Percentiles rank a stretch among this genome's conserved stretches.
phyloP scores from a whole-genome alignment of 2,888 invertebrate species.

The Icerya purchasi region DNA sequence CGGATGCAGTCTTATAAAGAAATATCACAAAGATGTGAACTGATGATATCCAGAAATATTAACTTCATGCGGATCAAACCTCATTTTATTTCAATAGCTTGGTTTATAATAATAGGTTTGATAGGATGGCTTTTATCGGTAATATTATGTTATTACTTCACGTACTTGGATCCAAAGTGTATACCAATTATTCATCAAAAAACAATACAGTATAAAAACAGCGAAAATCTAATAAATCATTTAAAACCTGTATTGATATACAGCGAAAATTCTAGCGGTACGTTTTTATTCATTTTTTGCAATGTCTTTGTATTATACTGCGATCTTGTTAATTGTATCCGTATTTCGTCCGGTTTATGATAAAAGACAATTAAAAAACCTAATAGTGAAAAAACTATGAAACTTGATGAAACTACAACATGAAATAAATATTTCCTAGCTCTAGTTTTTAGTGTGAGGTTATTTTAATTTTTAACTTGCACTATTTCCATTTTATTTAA shows the following conservation, averaged over 20 bases:
- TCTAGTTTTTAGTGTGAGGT: background rate
- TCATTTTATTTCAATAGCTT: background rate
- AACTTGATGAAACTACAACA: too few relatives aligned
- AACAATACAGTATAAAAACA: slow-evolving; percentile 8
- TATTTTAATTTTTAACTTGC: too few relatives aligned
- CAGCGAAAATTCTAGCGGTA: slow-evolving; percentile 3
- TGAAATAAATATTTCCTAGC: too few relatives aligned
- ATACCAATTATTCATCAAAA: background rate
- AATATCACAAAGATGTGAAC: too few relatives aligned
- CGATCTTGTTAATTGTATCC: too few relatives aligned
- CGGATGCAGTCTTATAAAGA: too few relatives aligned
- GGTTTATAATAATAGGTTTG: background rate
- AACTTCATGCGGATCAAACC: background rate
- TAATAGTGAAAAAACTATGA: too few relatives aligned
- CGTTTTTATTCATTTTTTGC: background rate
- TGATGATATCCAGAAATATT: too few relatives aligned
- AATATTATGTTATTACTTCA: slow-evolving; percentile 4
- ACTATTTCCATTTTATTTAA: too few relatives aligned
- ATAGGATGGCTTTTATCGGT: background rate
- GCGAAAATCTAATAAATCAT: slow-evolving; percentile 6
- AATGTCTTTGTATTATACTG: too few relatives aligned
- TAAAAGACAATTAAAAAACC: too few relatives aligned
- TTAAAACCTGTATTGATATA: slow-evolving; percentile 3
- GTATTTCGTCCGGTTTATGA: too few relatives aligned
- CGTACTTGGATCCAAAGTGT: slow-evolving; percentile 4